Evolutionary conservation across 2,113 vertebrate genomes (phyloP).

Genomic region (Cynocephalus volans): DNA sequence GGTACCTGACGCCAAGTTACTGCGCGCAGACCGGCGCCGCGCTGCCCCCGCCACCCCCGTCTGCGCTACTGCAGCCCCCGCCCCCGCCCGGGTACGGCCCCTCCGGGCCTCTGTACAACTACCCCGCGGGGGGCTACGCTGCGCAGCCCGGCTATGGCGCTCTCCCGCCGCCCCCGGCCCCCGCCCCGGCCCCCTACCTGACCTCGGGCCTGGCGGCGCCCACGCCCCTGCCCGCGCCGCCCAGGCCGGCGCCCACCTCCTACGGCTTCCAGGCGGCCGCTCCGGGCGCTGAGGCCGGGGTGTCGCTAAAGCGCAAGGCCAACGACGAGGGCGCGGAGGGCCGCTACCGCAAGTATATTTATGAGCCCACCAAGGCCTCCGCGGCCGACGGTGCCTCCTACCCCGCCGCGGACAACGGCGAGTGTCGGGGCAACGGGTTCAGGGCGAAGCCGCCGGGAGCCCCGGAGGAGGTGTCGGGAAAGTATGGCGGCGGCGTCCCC

Average conservation of each 20-base stretch:
- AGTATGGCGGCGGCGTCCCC: conserved; percentile 85
- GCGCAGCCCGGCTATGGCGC: conserved; percentile 91
- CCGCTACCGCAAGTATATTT: conserved; percentile 95
- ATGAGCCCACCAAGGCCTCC: conserved; percentile 92
- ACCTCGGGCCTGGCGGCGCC: conserved; percentile 93
- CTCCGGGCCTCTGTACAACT: conserved; percentile 94
- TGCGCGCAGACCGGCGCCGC: conserved; percentile 92
- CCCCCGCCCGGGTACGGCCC: conserved; percentile 93
- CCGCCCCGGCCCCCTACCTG: conserved; percentile 93
- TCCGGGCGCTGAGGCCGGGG: conserved; percentile 88
- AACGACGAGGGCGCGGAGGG: conserved; percentile 94
- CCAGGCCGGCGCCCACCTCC: conserved; percentile 89
- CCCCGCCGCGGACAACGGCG: conserved; percentile 90
- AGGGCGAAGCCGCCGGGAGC: conserved; percentile 88
- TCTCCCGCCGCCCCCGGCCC: conserved; percentile 92
- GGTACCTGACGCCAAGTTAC: conserved; percentile 96
- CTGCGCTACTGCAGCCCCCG: conserved; percentile 87
- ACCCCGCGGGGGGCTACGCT: conserved; percentile 89
- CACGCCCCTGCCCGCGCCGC: conserved; percentile 90
- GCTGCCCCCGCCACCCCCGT: conserved; percentile 90
- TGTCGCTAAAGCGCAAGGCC: conserved; percentile 95
- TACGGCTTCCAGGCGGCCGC: conserved; percentile 92
- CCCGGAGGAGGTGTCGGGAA: conserved; percentile 84
- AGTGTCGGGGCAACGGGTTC: conserved; percentile 94
- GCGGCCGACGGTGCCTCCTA: conserved; percentile 89